These are phyloP conservation scores for Drosophila anceps DNA, from an alignment of 2,888 invertebrate genomes.

Conservation along the genomic window DNA sequence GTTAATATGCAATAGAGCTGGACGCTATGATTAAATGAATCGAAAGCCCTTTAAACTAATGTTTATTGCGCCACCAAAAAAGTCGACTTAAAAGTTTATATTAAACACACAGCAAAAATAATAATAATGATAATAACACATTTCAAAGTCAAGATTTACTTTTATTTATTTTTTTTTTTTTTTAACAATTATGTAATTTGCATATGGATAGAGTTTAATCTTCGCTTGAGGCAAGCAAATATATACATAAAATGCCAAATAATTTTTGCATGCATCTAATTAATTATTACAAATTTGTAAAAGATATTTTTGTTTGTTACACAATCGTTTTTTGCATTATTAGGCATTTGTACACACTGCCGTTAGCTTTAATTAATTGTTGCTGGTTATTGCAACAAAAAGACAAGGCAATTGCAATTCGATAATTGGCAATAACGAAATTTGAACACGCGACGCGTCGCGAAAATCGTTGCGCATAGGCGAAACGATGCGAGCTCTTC, in stretches of 20 bases:
- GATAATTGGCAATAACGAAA: slow-evolving; percentile 47
- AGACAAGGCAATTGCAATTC: slow-evolving; percentile 53
- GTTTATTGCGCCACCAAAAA: slow-evolving; percentile 68
- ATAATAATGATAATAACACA: slow-evolving; percentile 23
- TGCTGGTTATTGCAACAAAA: slow-evolving; percentile 57
- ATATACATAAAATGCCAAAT: neutral
- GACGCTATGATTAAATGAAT: slow-evolving; percentile 54
- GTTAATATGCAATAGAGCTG: slow-evolving; percentile 14
- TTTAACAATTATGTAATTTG: slow-evolving; percentile 37
- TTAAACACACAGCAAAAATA: slow-evolving; percentile 16
- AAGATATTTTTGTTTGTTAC: slow-evolving; percentile 34
- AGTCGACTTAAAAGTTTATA: slow-evolving; percentile 32
- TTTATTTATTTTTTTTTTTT: slow-evolving; percentile 15
- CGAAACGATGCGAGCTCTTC: slow-evolving; percentile 26
- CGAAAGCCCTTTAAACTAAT: slow-evolving; percentile 22
- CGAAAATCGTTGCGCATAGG: slow-evolving; percentile 51
- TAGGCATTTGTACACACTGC: slow-evolving; percentile 53
- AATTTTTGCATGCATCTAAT: slow-evolving; percentile 32
- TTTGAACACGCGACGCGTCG: slow-evolving; percentile 55
- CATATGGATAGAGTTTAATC: slow-evolving; percentile 38
- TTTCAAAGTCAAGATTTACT: slow-evolving; percentile 26
- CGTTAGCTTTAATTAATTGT: slow-evolving; percentile 47
- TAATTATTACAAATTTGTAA: slow-evolving; percentile 27
- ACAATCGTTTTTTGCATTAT: slow-evolving; percentile 43
- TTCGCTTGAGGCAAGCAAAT: slow-evolving; percentile 30